A percentile compares a stretch with the other conserved stretches of the same genome.
Conservation (phyloP, 1,140 invertebrate species). For the Heliothis virescens region DNA sequence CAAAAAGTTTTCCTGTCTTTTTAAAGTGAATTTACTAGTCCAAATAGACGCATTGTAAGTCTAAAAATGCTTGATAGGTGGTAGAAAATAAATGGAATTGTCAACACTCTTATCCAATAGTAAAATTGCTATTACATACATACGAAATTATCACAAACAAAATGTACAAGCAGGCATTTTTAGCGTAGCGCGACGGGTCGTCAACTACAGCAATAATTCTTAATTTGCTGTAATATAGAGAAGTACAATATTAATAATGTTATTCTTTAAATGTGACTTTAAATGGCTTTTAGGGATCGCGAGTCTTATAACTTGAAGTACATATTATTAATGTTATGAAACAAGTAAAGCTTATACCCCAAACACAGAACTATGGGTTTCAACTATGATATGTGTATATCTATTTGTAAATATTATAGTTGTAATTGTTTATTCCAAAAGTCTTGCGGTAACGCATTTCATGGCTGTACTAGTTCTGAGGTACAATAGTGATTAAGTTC, state of each 20-base stretch:
- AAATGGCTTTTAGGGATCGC: constrained; percentile 3
- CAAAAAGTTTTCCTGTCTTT: constrained; percentile 38
- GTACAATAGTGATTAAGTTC: constrained; percentile 4
- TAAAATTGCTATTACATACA: no score
- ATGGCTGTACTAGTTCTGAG: not conserved
- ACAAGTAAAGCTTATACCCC: not conserved
- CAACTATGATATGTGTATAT: not conserved
- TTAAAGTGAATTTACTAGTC: constrained; percentile 43
- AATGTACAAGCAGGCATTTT: constrained; percentile 41
- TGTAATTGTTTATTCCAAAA: constrained; percentile 14
- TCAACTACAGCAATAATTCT: constrained; percentile 26
- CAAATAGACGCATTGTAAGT: constrained; percentile 24
- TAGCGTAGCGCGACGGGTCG: constrained; percentile 18
- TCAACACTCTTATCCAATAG: no score
- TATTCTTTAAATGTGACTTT: constrained; percentile 23
- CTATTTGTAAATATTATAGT: constrained; percentile 11
- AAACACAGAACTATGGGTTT: not conserved
- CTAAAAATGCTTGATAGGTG: constrained; percentile 35
- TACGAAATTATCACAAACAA: not conserved
- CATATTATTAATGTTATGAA: not conserved
- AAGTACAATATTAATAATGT: constrained; percentile 29
- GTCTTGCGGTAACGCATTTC: not conserved
- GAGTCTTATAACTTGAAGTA: constrained; percentile 1
- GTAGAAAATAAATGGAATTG: constrained; percentile 1
- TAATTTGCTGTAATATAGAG: not conserved